Conservation (phyloP, 2,797 vertebrate genomes). For the Gila robusta region DNA sequence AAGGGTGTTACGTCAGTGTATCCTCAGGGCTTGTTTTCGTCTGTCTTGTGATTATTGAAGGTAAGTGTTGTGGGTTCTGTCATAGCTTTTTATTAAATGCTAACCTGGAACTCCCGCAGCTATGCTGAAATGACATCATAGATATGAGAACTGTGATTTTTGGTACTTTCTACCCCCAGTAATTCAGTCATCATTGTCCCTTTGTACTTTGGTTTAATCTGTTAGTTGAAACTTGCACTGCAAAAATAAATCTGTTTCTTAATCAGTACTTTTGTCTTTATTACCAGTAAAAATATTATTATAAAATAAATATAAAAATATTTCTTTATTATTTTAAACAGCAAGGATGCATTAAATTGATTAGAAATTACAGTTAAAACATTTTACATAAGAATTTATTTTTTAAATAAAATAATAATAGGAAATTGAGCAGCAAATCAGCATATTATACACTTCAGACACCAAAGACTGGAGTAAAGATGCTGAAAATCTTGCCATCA, state of each 20-base stretch:
- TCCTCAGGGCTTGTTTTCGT: not conserved
- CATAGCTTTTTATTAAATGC: not conserved
- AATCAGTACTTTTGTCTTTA: not conserved
- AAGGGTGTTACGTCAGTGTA: not conserved
- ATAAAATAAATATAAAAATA: too few relatives aligned
- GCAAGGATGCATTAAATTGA: not conserved
- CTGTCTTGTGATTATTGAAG: slow-evolving; percentile 15
- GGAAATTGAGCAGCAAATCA: not conserved
- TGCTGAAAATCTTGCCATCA: not conserved
- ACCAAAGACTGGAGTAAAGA: not conserved
- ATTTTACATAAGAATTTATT: not conserved
- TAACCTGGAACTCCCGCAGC: not conserved
- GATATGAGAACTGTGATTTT: slow-evolving; percentile 6
- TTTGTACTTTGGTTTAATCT: not conserved
- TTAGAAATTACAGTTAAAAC: not conserved
- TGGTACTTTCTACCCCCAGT: slow-evolving; percentile 27
- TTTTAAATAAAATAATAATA: not conserved
- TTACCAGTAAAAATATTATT: too few relatives aligned
- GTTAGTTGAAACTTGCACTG: not conserved
- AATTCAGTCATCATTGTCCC: not conserved
- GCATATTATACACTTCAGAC: not conserved
- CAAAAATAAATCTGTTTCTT: not conserved
- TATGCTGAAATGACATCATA: not conserved
- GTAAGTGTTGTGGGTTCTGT: slow-evolving; percentile 18
- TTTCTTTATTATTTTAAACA: not conserved